These are phyloP conservation scores for Calypte anna DNA, from an alignment of 2,113 vertebrate genomes.

Conservation along the genomic window DNA sequence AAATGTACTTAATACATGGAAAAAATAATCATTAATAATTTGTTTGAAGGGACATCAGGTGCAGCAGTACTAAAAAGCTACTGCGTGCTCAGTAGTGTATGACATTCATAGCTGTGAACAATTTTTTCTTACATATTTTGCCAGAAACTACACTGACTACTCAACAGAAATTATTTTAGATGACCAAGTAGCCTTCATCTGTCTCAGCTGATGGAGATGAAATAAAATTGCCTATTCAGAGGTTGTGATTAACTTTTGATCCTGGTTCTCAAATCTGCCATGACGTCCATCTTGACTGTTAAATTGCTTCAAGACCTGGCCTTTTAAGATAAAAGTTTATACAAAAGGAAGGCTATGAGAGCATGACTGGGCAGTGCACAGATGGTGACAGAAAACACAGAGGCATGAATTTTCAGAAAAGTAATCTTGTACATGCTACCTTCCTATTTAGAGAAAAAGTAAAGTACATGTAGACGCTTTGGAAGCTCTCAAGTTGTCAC, in stretches of 20 bases:
- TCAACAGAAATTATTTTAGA: neutral
- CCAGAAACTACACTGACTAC: neutral
- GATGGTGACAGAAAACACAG: neutral
- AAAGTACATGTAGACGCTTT: neutral
- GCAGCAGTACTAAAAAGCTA: neutral
- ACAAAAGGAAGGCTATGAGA: neutral
- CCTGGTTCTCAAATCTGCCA: neutral
- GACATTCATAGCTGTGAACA: neutral
- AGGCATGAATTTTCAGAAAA: neutral
- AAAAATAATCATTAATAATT: neutral
- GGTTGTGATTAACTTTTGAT: neutral
- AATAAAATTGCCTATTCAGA: neutral
- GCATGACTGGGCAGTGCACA: neutral
- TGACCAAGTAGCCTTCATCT: neutral
- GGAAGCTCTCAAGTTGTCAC: neutral
- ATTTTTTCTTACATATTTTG: neutral
- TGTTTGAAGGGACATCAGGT: neutral
- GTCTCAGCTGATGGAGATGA: neutral
- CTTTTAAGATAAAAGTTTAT: neutral
- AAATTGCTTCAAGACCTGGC: neutral
- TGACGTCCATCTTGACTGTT: neutral
- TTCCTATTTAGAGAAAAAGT: neutral
- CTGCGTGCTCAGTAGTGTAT: neutral
- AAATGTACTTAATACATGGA: neutral
- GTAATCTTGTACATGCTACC: neutral